Evolutionary conservation across 30 jellyfish, hydroid and myxozoan genomes (phyloP), one percentile per base, ranked within the genome.

Genomic region (Cassiopea xamachana): DNA sequence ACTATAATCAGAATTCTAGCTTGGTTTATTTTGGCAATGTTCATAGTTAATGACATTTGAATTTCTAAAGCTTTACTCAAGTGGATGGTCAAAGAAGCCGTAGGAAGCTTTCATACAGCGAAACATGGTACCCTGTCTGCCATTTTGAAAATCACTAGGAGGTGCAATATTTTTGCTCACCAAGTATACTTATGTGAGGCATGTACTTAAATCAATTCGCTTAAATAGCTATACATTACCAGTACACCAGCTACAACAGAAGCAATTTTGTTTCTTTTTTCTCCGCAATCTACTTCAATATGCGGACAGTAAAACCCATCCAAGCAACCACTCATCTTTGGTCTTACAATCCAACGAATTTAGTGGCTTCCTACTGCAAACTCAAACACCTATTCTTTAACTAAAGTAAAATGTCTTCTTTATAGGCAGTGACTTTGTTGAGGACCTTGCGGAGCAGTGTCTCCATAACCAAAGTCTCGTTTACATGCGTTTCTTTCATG

Each of bases 231-330:
- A 71, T 19, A 71, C 50, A 96, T 85, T 85, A 96, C 99, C 97
- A 96, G 68, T 16, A 89, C 92, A 50, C 99, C 99, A 49, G 99
- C 78, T 1, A 87, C 75, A 12, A 89, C 94, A 17, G 99, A 89
- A 1, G 99, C 98, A 50, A 96, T 51, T 80, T 96, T 98, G 77
- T 96, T 96, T 73, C 98, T 89, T 67, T 76, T 91, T n/a, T 96
- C 99, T 61, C 98, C 97, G 46, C 96, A 80, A 82, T 96, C 99
- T 61, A 85, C 84, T 67, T 91, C 97, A 50, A 96, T 67, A 1
- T 91, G 96, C 17, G 99, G 99, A 74, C 99, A 96, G 43, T 92
- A 90, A 8, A 93, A 81, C n/a, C 97, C 90, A 84, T 96, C 99
- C 68, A 96, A 76, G 76, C 99, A 96, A 17, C 99, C 98, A 80